Conservation (phyloP, 2,797 vertebrate genomes). For the Molossus molossus region DNA sequence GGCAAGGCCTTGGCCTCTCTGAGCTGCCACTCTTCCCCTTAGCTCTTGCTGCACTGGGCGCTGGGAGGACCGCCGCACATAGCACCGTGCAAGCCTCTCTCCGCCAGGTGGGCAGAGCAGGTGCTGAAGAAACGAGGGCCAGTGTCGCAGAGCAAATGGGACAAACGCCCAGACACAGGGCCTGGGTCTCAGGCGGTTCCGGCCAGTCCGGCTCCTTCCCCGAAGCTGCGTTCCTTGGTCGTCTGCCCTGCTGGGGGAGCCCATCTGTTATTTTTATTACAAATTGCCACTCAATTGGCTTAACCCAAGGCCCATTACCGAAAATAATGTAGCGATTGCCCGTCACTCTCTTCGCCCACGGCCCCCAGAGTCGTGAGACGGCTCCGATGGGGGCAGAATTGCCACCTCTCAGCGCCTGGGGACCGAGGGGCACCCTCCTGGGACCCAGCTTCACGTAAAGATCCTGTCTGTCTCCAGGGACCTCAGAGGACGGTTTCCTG, state of each 20-base stretch:
- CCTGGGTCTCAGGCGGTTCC: rapidly evolving
- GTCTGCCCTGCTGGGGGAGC: neutral
- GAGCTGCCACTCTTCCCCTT: neutral
- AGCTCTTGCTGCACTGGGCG: neutral
- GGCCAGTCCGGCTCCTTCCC: rapidly evolving
- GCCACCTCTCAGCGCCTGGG: neutral
- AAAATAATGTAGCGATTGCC: neutral
- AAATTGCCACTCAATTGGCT: neutral
- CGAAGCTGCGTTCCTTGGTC: neutral
- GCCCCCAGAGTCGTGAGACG: neutral
- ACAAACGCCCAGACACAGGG: rapidly evolving
- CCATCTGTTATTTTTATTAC: slow-evolving; percentile 12
- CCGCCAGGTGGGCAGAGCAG: rapidly evolving
- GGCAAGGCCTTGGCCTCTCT: neutral
- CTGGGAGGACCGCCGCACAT: neutral
- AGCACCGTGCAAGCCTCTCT: rapidly evolving
- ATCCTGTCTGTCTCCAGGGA: neutral
- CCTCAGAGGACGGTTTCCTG: neutral
- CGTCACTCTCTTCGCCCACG: rapidly evolving
- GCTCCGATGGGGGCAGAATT: rapidly evolving
- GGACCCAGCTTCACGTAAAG: neutral
- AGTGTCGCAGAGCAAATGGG: rapidly evolving
- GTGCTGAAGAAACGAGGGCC: rapidly evolving
- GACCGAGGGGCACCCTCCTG: neutral
- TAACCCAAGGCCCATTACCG: neutral